Conservation (phyloP, 53 echinoderm and acorn worm genomes). For the Apostichopus leukothele region DNA sequence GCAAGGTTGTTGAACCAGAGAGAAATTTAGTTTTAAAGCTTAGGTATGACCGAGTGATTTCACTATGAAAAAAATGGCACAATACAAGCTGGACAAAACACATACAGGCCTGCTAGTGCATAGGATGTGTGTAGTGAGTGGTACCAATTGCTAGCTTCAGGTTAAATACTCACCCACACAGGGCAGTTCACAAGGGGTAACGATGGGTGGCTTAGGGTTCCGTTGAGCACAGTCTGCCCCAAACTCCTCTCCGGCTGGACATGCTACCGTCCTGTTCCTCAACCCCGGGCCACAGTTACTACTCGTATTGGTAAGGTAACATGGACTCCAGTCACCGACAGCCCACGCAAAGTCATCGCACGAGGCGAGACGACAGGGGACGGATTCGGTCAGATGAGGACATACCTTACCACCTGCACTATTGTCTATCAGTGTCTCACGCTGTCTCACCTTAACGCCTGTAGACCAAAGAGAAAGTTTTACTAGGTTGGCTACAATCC, state of each 20-base stretch:
- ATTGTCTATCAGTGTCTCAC: conserved; percentile 14
- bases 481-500: not conserved
- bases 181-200: conserved; percentile 61
- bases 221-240: conserved; percentile 63
- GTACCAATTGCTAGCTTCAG: not conserved
- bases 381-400: conserved; percentile 70
- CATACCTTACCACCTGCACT: conserved; percentile 74
- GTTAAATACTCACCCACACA: conserved; percentile 68
- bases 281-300: conserved; percentile 73
- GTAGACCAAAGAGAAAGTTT: not conserved
- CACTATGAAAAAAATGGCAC: too few species aligned
- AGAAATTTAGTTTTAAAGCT: too few species aligned
- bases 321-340: conserved; percentile 79
- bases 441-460: conserved; percentile 69
- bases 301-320: conserved; percentile 50
- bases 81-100: too few species aligned
- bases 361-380: conserved; percentile 73
- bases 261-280: conserved; percentile 65
- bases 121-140: not conserved
- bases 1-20: too few species aligned
- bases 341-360: conserved; percentile 89
- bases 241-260: conserved; percentile 69
- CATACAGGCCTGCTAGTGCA: not conserved
- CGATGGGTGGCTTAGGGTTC: conserved; percentile 55
- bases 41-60: too few species aligned